Evolutionary conservation across 2,888 invertebrate species (phyloP), one percentile per base, ranked within the genome.

Genomic region (Imbricaverruca yamaguchii): DNA sequence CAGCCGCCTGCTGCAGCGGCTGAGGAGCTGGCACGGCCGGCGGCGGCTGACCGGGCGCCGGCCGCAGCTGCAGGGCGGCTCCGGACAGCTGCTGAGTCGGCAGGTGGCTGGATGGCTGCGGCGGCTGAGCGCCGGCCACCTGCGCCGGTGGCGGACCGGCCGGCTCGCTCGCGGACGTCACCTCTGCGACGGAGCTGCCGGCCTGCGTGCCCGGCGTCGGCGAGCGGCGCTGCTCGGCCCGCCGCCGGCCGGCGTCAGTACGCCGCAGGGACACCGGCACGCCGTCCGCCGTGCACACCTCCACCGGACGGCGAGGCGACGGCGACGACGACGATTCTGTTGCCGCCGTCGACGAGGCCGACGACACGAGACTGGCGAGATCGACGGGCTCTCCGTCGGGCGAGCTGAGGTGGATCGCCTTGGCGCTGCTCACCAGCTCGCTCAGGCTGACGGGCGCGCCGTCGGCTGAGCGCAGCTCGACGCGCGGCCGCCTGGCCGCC

Each of bases 231-330:
- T 82, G 82, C 84, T 88, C 89, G 80, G 88, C 88, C 89, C 85
- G 87, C 87, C 85, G 86, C 86, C 79, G 83, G 88, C 86, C 84
- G 88, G 88, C n/a, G n/a, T n/a, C n/a, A n/a, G n/a, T n/a, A n/a
- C n/a, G n/a, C n/a, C 85, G 88, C 88, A 85, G 87, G 88, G 80
- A 87, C 85, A 67, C 82, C 81, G 55, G 80, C 65, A 74, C 65
- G 69, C 79, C 80, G n/a, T 74, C 80, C 65, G 80, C 25, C 12
- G 67, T 69, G 67, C 67, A 39, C 67, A 69, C 25, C 25, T 69
- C 67, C 18, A 69, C 12, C 3, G 67, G 67, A 6, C 39, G 25
- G 67, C 67, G 67, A 25, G 67, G 67, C 67, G 25, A 39, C 67
- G 65, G 23, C 23, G 65, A 23, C 23, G 23, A 2, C 23, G 57